phyloP scores from a whole-genome alignment of 2,888 invertebrate genomes.

The Anarsia innoxiella region DNA sequence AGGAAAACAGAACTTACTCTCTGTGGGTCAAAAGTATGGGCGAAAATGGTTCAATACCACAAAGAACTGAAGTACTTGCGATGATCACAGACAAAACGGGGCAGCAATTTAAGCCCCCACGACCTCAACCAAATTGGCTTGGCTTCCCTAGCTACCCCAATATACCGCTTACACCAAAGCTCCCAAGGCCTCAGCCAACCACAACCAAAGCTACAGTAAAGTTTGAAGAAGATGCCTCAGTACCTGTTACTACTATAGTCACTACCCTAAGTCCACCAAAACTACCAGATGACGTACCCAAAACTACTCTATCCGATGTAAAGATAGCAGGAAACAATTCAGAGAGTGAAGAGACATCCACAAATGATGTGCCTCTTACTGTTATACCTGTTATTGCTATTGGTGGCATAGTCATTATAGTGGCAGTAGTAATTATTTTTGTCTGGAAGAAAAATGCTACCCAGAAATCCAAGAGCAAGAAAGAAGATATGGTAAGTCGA shows the following conservation, averaged over 20 bases:
- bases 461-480: slow-evolving; percentile 78
- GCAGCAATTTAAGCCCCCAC: background rate
- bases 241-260: slow-evolving; percentile 48
- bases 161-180: slow-evolving; percentile 25
- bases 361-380: slow-evolving; percentile 76
- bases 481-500: slow-evolving; percentile 85
- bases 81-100: slow-evolving; percentile 46
- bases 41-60: slow-evolving; percentile 50
- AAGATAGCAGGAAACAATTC: slow-evolving; percentile 32
- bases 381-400: slow-evolving; percentile 83
- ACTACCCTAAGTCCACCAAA: slow-evolving; percentile 39
- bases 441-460: slow-evolving; percentile 82
- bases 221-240: slow-evolving; percentile 35
- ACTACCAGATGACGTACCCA: slow-evolving; percentile 36
- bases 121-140: slow-evolving; percentile 15
- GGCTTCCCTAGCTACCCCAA: slow-evolving; percentile 32
- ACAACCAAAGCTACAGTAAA: slow-evolving; percentile 47
- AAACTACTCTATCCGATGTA: slow-evolving; percentile 28
- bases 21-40: slow-evolving; percentile 60
- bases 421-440: slow-evolving; percentile 79
- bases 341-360: slow-evolving; percentile 47
- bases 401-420: slow-evolving; percentile 80
- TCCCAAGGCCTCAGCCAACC: slow-evolving; percentile 34
- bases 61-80: slow-evolving; percentile 56
- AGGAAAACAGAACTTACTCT: slow-evolving; percentile 62